Base-by-base conservation (phyloP, 92 coral and sea anemone genomes). In the Paramuricea clavata region DNA sequence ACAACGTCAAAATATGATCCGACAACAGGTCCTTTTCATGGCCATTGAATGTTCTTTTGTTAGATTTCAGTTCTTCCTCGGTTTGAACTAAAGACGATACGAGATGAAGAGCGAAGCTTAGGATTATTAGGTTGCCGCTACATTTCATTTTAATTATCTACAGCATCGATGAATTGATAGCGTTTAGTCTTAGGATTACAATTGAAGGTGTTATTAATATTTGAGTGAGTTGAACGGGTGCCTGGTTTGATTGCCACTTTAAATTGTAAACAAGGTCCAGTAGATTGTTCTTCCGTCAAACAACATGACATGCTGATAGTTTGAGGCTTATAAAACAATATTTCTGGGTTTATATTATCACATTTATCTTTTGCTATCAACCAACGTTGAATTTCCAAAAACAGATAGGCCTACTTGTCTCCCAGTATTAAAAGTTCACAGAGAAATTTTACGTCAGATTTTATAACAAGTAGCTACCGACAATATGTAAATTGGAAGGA, bases 131-230 rank as follows among this genome's bases (percentile, higher is more conserved):
- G 35, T 36, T 23, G 15, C 73, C n/a, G 32, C 84, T 59, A 79
- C 84, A 79, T 79, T 79, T 79, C 84, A 79, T 79, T 39, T 79
- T 79, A 79, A 54, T 35, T n/a, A 31, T 17, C 64, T 36, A 67
- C 36, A 41, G 17, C 42, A 30, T 50, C 68, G 12, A 34, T 30
- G 27, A 60, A 12, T 11, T 35, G 68, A 22, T 32, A 60, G 62
- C 23, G 62, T 19, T 54, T 54, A 17, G 4, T n/a, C 21, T 44
- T 74, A 17, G 23, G 21, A 25, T 13, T 16, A 2, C 21, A 26
- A 60, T 2, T 65, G 16, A 16, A 54, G 60, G 42, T 23, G 68
- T 31, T 60, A 76, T 76, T 49, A 76, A 76, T 76, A 76, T 76
- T 76, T 76, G 82, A 76, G 34, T 28, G 82, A 54, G 19, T 10